Percentiles rank a stretch among this genome's conserved stretches.
phyloP scores from a whole-genome alignment of 1,140 invertebrate species.

The Bursaphelenchus mucronatus region DNA sequence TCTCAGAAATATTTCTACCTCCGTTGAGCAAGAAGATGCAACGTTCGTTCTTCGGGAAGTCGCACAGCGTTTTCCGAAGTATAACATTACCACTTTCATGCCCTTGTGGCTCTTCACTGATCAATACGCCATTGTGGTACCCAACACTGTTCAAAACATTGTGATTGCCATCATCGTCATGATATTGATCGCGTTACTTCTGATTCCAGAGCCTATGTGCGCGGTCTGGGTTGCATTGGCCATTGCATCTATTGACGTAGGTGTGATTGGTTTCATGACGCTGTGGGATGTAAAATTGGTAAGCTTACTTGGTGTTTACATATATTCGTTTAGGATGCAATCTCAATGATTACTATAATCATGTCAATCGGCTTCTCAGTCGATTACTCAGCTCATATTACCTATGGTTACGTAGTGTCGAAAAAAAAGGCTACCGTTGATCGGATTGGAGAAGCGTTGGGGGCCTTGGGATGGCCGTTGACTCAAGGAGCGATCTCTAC shows the following conservation, averaged over 20 bases:
- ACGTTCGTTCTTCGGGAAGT: conserved; percentile 62
- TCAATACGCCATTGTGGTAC: conserved; percentile 60
- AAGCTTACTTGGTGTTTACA: background rate
- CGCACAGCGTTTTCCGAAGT: conserved; percentile 70
- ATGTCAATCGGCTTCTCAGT: conserved; percentile 98
- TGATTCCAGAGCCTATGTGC: conserved; percentile 87
- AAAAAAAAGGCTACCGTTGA: conserved; percentile 70
- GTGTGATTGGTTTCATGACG: conserved; percentile 92
- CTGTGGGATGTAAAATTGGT: conserved; percentile 83
- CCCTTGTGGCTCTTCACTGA: conserved; percentile 93
- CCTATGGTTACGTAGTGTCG: conserved; percentile 89
- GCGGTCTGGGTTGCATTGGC: conserved; percentile 90
- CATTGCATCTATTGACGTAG: conserved; percentile 87
- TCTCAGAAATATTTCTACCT: conserved; percentile 54
- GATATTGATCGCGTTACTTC: conserved; percentile 91
- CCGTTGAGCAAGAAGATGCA: conserved; percentile 54
- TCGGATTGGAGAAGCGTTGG: conserved; percentile 77
- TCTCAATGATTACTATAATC: conserved; percentile 93
- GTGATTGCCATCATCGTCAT: conserved; percentile 80
- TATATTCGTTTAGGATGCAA: conserved; percentile 69
- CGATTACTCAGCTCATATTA: conserved; percentile 93
- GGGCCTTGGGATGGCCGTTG: conserved; percentile 77
- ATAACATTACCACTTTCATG: conserved; percentile 88
- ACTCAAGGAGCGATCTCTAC: conserved; percentile 83
- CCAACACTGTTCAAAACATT: conserved; percentile 79